Base-by-base conservation (phyloP, 2,113 vertebrate genomes). In the Aegithalos caudatus region DNA sequence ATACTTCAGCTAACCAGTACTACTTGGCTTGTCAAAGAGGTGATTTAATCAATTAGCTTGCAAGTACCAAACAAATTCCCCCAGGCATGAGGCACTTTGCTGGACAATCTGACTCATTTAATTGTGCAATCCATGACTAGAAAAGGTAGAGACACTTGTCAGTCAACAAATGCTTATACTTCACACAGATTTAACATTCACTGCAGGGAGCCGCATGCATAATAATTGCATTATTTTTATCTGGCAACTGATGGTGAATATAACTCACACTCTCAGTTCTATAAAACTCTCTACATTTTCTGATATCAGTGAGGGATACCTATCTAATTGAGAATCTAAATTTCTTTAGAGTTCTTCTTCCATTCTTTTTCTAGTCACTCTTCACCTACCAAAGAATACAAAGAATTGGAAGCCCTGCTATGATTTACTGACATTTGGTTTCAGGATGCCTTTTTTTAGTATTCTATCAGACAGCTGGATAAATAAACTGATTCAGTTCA, bases 1-100 rank as follows among this genome's bases (percentile, higher is more conserved):
- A 58, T 71, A 61, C 21, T 67, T 85, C 60, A 90, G 48, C 60
- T 91, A 81, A 78, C 23, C 16, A 81, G 15, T 53, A 60, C 80
- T 79, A 64, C 60, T 29, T 82, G 76, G 51, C 69, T 92, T 95
- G 54, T 84, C 57, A 62, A 82, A 38, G 48, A 79, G 80, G 64
- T 95, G 85, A 96, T 97, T 91, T 66, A 89, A 94, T 91, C 86
- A 96, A 47, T 67, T 72, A 82, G 19, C 31, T 69, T 80, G n/a
- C 18, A 28, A 50, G 37, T 81, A 78, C 11, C n/a, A 86, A 79
- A 23, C 28, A 80, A 53, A 77, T 74, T 92, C 56, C 72, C 61
- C 76, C 56, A 81, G 56, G 76, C 60, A 14, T 14, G 37, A 38
- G 70, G 56, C 57, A 76, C 50, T 90, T 74, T 16, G 27, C 47